A percentile compares a stretch with the other conserved stretches of the same genome.
phyloP scores from a whole-genome alignment of 1,140 invertebrate genomes.

The Drosophila mayri region DNA sequence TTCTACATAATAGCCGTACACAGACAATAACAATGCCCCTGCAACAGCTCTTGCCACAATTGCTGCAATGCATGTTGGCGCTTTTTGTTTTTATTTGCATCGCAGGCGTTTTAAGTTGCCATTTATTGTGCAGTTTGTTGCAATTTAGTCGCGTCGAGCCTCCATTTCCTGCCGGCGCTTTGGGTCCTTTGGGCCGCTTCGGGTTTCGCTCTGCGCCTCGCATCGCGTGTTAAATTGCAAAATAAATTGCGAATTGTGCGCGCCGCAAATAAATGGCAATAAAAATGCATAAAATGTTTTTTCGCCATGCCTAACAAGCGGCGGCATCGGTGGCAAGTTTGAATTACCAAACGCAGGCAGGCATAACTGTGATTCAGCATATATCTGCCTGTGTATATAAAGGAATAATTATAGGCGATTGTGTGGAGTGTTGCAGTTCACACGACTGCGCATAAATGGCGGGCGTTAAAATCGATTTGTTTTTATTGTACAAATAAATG shows the following conservation, averaged over 20 bases:
- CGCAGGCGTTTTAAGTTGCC: constrained; percentile 73
- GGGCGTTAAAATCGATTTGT: constrained; percentile 53
- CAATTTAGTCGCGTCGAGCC: constrained; percentile 64
- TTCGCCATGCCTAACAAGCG: constrained; percentile 70
- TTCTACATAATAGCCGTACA: constrained; percentile 19
- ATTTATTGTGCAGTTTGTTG: constrained; percentile 82
- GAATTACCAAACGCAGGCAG: constrained; percentile 66
- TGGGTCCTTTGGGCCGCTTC: constrained; percentile 18
- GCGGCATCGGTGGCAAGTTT: constrained; percentile 52
- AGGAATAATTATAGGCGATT: constrained; percentile 59
- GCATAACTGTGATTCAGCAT: constrained; percentile 28
- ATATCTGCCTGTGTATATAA: constrained; percentile 13
- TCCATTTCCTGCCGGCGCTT: constrained; percentile 28
- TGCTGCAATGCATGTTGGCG: constrained; percentile 46
- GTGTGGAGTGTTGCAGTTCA: constrained; percentile 63
- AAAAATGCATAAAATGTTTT: constrained; percentile 80
- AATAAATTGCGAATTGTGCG: constrained; percentile 78
- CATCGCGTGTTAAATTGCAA: constrained; percentile 81
- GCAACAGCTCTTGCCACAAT: constrained; percentile 50
- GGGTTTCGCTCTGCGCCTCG: constrained; percentile 13
- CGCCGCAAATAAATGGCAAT: constrained; percentile 70
- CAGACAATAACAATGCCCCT: constrained; percentile 51
- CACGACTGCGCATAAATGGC: constrained; percentile 53
- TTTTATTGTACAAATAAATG: constrained; percentile 44
- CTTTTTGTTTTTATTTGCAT: constrained; percentile 42